A percentile compares a stretch with the other conserved stretches of the same genome.
These are phyloP conservation scores for Dugesia japonica DNA, from an alignment of 2,888 invertebrate genomes.

Conservation along the genomic window DNA sequence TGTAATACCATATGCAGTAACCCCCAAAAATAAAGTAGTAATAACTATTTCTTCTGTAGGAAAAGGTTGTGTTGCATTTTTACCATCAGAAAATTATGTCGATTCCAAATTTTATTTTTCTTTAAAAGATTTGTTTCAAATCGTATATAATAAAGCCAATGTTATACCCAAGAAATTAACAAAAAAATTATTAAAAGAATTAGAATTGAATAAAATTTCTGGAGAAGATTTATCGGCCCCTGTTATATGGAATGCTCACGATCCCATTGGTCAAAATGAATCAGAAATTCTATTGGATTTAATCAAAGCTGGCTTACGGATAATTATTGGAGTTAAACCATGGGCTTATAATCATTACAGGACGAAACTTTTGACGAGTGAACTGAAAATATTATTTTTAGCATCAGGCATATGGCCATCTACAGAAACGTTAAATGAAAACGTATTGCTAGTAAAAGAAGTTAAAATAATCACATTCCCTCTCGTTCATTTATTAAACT, in stretches of 20 bases:
- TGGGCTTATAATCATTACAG: not conserved
- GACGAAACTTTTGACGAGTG: not conserved
- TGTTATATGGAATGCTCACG: not conserved
- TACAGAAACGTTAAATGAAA: not conserved
- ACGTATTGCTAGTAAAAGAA: not conserved
- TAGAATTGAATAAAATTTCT: not conserved
- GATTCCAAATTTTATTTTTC: not conserved
- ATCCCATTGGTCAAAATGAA: not conserved
- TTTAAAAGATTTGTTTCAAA: not conserved
- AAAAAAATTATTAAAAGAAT: not conserved
- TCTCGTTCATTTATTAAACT: not conserved
- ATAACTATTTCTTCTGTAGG: not conserved
- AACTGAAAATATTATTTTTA: not conserved
- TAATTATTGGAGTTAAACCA: not conserved
- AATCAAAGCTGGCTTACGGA: not conserved
- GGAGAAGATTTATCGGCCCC: not conserved
- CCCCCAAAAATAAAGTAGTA: not conserved
- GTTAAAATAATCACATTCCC: not conserved
- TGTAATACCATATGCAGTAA: not conserved
- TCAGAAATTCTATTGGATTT: not conserved
- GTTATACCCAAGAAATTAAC: not conserved
- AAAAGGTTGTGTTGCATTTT: not conserved
- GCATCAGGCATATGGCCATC: not conserved
- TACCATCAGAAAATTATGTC: not conserved
- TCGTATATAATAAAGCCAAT: not conserved